Evolutionary conservation across 2,888 invertebrate species (phyloP), one percentile per base, ranked within the genome.

Genomic region (Tubulanus polymorphus): DNA sequence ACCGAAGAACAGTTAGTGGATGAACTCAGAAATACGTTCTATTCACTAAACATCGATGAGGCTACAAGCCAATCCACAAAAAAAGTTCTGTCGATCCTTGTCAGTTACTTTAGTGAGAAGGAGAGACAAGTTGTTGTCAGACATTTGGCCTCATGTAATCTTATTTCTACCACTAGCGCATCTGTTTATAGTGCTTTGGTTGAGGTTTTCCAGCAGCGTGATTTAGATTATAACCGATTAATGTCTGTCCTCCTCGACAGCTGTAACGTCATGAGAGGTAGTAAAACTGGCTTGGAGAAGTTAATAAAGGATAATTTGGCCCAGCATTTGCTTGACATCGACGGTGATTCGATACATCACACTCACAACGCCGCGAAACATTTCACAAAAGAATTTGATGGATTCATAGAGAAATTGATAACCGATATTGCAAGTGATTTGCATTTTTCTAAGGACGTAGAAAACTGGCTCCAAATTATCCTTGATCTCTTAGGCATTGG

Each of bases 1-100:
- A 15, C 57, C 15, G n/a, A 46, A 8, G 57, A 59, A 18, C 12
- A 48, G 1, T 5, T 53, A 12, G 23, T 58, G 8, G n/a, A 12
- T 1, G 32, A 41, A 15, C 23, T 59, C 12, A 53, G 50, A 45
- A 49, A 12, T 5, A 37, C 37, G 12, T 25, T 8, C 15, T 59
- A 57, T 27, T 55, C 54, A 12, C 25, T 55, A n/a, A 59, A 59
- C 29, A 59, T 60, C 12, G 62, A 64, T 54, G 59, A 64, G 41
- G 46, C 47, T 10, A 64, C 64, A 15, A 57, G 56, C 23, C 49
- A 23, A 12, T 62, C 58, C 28, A 25, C 48, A 25, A 49, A 63
- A 27, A 32, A 35, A 18, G 57, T 64, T 6, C 29, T 64, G 30
- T 47, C 60, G n/a, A 37, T 60, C 27, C 55, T 60, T 12, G 49